These are phyloP conservation scores for Ciconia stormi DNA, from an alignment of 2,113 vertebrate species.

Conservation along the genomic window DNA sequence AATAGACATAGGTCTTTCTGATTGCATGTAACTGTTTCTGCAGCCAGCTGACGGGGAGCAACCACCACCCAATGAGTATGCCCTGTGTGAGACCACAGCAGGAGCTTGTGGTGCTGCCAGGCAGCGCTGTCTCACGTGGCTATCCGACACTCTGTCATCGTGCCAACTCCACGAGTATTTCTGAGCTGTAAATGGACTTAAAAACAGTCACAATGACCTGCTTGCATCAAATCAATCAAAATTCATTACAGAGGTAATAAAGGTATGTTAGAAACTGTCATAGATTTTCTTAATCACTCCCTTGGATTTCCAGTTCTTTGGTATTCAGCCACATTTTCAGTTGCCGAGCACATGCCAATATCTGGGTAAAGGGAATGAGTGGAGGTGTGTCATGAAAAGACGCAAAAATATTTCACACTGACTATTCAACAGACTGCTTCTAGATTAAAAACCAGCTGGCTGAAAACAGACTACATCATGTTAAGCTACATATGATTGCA, in stretches of 20 bases:
- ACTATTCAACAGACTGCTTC: neutral
- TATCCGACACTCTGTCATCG: neutral
- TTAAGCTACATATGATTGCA: neutral
- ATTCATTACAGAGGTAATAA: constrained; percentile 1
- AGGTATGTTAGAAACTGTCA: neutral
- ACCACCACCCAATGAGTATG: neutral
- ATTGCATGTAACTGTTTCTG: neutral
- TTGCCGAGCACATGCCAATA: neutral
- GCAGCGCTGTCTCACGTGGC: rapidly evolving
- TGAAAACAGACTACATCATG: neutral
- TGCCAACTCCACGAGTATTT: neutral
- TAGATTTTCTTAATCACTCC: constrained; percentile 25
- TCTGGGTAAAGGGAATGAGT: neutral
- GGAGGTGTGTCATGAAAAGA: neutral
- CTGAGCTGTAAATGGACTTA: constrained; percentile 19
- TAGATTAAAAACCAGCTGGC: neutral
- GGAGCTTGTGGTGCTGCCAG: neutral
- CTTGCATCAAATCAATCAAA: constrained; percentile 20
- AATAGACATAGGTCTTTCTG: neutral
- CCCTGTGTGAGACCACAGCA: neutral
- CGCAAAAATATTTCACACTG: neutral
- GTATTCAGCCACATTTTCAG: neutral
- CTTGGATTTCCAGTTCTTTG: constrained; percentile 1
- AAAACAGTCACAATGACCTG: neutral
- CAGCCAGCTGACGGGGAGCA: neutral